A percentile compares a stretch with the other conserved stretches of the same genome.
Evolutionary conservation across 1,140 invertebrate species (phyloP).

Genomic region (Neelides sp.): DNA sequence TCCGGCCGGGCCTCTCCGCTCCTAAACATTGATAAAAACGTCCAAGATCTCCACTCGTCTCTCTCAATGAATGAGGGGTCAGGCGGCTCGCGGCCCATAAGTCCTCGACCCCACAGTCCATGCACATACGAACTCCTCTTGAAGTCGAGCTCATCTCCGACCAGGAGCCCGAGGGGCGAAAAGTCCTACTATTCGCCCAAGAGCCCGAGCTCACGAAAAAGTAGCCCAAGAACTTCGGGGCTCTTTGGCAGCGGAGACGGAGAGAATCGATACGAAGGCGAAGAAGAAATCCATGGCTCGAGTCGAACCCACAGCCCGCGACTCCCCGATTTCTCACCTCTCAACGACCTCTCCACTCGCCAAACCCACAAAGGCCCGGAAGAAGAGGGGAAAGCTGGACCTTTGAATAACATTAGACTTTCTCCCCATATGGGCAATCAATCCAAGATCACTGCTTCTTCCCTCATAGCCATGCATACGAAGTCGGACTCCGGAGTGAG

Average conservation of each 20-base stretch:
- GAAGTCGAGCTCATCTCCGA: background rate
- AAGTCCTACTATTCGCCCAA: constrained; percentile 7
- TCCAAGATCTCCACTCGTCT: no score
- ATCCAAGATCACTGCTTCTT: constrained; percentile 55
- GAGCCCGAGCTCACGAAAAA: constrained; percentile 3
- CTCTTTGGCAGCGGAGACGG: background rate
- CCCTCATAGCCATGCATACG: constrained; percentile 47
- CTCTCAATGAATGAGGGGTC: no score
- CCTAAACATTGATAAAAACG: no score
- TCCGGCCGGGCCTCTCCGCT: no score
- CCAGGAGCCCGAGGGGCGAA: no score
- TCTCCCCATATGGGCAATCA: constrained; percentile 57
- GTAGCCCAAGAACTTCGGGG: constrained; percentile 3
- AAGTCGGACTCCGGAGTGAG: constrained; percentile 72
- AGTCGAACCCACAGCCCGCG: constrained; percentile 14
- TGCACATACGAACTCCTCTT: background rate
- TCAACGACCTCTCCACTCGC: constrained; percentile 30
- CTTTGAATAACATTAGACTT: constrained; percentile 19
- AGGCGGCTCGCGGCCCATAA: constrained; percentile 13
- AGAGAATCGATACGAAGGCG: background rate
- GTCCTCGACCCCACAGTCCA: constrained; percentile 15
- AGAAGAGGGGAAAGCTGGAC: no score
- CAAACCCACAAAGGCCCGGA: no score
- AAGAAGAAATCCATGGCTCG: background rate
- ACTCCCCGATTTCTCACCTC: constrained; percentile 16